Evolutionary conservation across 2,888 invertebrate genomes (phyloP), one percentile per base, ranked within the genome.

Genomic region (Lottia scabra): DNA sequence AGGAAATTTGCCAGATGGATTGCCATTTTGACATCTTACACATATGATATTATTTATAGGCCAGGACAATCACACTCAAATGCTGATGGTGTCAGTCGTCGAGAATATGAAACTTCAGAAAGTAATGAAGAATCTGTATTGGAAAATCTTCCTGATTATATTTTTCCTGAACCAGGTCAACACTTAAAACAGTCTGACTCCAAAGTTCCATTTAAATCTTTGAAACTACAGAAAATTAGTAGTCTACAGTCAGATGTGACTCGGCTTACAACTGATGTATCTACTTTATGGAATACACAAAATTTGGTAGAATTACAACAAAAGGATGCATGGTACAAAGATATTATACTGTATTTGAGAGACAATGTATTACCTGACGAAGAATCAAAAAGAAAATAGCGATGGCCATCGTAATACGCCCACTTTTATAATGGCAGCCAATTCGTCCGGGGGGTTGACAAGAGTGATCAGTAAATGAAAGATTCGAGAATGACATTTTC

Each of bases 141-240:
- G 46, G 44, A 46, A 19, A 46, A 13, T 27, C 19, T 46, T 10
- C 67, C 44, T 23, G n/a, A 45, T 67, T 46, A 26, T 46, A 45
- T 44, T 45, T 19, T 67, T 19, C 48, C 48, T 10, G 48, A 48
- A 83, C 30, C 46, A 48, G n/a, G 19, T 48, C 48, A 19, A 48
- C 48, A 48, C 10, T 8, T 8, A 48, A 48, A 13, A 5, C n/a
- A 48, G 16, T 46, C 15, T 16, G 2, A n/a, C n/a, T n/a, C n/a
- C n/a, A 48, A 15, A 13, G 48, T 48, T 19, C 48, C 48, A n/a
- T 15, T n/a, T 48, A 48, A 48, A 19, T 48, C 19, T 48, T 5
- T 48, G 48, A n/a, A 48, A 16, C 19, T 48, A 15, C 16, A 19
- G 48, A 48, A 48, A 19, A 48, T 48, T 48, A 16, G 8, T 19